These are phyloP conservation scores for Magallana nippona DNA, from an alignment of 2,888 invertebrate genomes.

Conservation along the genomic window DNA sequence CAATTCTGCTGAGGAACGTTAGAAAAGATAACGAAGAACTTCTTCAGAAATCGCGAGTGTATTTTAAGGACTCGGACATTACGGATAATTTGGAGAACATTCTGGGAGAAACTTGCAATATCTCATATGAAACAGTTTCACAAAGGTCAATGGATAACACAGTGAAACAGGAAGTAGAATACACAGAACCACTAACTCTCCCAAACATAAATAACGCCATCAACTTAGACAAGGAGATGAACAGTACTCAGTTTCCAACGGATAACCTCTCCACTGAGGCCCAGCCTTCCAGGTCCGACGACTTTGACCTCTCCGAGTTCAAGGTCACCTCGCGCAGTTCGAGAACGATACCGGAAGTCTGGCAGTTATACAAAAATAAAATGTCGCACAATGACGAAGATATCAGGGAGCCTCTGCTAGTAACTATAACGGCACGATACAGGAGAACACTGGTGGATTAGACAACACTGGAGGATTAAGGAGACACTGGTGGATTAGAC, in stretches of 20 bases:
- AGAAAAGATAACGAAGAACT: constrained; percentile 57
- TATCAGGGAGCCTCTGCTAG: constrained; percentile 5
- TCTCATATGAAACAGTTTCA: not conserved
- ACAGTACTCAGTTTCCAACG: not conserved
- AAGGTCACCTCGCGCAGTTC: constrained; percentile 5
- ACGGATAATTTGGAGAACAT: constrained; percentile 51
- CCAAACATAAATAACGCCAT: not conserved
- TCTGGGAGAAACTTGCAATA: constrained; percentile 30
- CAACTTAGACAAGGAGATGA: not conserved
- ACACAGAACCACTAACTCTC: not conserved
- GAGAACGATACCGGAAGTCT: constrained; percentile 56
- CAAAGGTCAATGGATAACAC: not conserved
- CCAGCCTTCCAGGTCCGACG: constrained; percentile 50
- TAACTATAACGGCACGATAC: constrained; percentile 43
- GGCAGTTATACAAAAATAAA: constrained; percentile 53
- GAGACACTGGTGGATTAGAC: constrained; percentile 29
- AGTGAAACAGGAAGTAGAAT: not conserved
- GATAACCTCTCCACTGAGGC: not conserved
- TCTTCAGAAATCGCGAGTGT: constrained; percentile 58
- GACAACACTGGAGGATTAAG: not conserved
- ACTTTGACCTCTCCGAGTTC: constrained; percentile 56
- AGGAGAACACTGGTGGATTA: constrained; percentile 39
- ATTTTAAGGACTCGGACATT: constrained; percentile 54
- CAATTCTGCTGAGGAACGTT: constrained; percentile 54
- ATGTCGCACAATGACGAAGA: constrained; percentile 25